Evolutionary conservation across 2,888 invertebrate genomes (phyloP).

Genomic region (Morpho achilles): DNA sequence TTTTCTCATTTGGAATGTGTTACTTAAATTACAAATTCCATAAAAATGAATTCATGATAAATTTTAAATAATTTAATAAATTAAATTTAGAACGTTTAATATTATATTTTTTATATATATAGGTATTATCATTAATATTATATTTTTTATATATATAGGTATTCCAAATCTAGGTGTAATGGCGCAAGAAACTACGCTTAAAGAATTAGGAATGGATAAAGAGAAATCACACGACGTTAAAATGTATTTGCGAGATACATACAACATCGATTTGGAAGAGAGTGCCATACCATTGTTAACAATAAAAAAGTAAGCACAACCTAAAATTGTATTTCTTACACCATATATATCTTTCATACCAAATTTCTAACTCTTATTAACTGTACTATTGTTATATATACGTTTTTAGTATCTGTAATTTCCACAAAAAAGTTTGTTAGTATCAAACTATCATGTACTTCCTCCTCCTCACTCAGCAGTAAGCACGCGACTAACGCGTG

Average conservation of each 20-base stretch:
- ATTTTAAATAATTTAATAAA: no score
- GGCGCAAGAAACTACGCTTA: constrained; percentile 20
- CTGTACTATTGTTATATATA: no score
- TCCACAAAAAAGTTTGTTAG: no score
- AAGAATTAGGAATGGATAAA: constrained; percentile 28
- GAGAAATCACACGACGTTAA: constrained; percentile 23
- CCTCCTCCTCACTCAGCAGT: no score
- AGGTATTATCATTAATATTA: no score
- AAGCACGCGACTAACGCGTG: no score
- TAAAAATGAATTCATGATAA: no score
- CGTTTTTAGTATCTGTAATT: no score
- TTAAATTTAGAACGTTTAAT: no score
- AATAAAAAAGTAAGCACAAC: constrained; percentile 26
- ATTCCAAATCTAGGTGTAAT: constrained; percentile 22
- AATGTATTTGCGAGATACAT: constrained; percentile 25
- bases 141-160: constrained; percentile 27
- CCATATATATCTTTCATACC: background rate
- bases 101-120: constrained; percentile 12
- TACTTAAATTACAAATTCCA: no score
- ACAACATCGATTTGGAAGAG: constrained; percentile 25
- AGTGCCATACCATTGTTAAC: constrained; percentile 26
- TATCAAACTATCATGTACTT: no score
- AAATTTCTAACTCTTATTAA: no score
- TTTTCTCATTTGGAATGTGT: background rate
- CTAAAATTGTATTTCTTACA: constrained; percentile 8